Evolutionary conservation across 2,888 invertebrate genomes (phyloP), one percentile per base, ranked within the genome.

Genomic region (Deroplatys truncata): DNA sequence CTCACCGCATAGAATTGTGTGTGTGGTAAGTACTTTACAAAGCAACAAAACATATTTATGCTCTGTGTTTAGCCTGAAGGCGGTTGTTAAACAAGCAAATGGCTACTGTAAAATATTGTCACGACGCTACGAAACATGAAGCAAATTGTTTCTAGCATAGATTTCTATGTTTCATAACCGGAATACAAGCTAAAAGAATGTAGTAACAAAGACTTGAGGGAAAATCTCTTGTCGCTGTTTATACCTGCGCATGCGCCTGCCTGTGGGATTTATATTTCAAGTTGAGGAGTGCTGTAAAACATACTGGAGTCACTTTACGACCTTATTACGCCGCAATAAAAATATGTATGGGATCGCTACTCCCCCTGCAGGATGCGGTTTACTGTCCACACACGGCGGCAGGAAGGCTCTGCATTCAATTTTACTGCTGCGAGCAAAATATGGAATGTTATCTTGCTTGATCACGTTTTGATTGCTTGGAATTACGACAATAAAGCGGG

Each of bases 251-350:
- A 72, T 72, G 25, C 56, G 25, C 56, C 56, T 20, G 56, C 56
- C 25, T 16, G 56, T 28, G 31, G 56, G 87, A 82, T 82, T 87
- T 87, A 87, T 87, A 87, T 82, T 86, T 86, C 86, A 86, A 87
- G 31, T 16, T 82, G 82, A 82, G 82, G 49, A 85, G 20, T 56
- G 85, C 84, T 85, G 82, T 89, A 89, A 89, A 89, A 88, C 56
- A 72, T 20, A 72, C 84, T 88, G 85, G 29, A 85, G 88, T 28
- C 88, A 85, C 89, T 90, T 90, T 90, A 90, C 88, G 90, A 87
- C 49, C 90, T 90, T 89, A 90, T 90, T 90, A 90, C 89, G 83
- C 43, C 25, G 88, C 90, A 88, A 90, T 90, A 90, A 90, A 90
- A 89, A 89, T 90, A 90, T 89, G 89, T 88, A 87, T 56, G 31